Conservation (phyloP, 2,113 vertebrate species). For the Cygnus buccinator region DNA sequence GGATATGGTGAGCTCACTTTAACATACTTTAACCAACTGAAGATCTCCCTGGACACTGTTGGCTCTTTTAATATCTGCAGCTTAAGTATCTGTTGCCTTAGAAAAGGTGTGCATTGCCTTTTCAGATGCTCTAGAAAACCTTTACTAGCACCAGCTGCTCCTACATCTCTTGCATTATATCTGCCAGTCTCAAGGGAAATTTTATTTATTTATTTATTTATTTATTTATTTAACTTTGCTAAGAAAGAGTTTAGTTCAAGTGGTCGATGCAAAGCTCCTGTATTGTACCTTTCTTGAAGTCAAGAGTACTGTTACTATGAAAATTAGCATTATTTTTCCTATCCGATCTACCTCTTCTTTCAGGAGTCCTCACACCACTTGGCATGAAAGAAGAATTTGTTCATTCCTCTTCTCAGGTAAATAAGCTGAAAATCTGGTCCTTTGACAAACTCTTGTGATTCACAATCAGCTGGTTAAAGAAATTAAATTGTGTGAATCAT, state of each 20-base stretch:
- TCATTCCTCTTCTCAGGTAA: neutral
- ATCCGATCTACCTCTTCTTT: neutral
- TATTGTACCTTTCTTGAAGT: neutral
- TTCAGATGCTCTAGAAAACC: neutral
- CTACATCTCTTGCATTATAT: neutral
- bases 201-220: no score
- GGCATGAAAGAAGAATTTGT: neutral
- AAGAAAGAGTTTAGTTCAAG: neutral
- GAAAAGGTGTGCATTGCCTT: neutral
- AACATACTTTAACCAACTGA: neutral
- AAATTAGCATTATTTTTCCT: neutral
- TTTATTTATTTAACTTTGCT: no score
- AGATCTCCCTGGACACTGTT: neutral
- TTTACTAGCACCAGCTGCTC: neutral
- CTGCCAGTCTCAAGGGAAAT: neutral
- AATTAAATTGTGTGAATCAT: conserved; percentile 14
- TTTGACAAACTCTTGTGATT: conserved; percentile 19
- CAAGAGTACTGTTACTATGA: neutral
- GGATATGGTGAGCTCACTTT: neutral
- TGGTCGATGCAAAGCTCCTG: neutral
- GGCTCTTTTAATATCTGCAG: neutral
- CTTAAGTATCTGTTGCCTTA: neutral
- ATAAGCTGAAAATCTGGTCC: neutral
- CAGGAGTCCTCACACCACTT: neutral
- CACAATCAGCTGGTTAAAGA: conserved; percentile 5